Base-by-base conservation (phyloP, 2,113 vertebrate species). In the Chaenocephalus aceratus region DNA sequence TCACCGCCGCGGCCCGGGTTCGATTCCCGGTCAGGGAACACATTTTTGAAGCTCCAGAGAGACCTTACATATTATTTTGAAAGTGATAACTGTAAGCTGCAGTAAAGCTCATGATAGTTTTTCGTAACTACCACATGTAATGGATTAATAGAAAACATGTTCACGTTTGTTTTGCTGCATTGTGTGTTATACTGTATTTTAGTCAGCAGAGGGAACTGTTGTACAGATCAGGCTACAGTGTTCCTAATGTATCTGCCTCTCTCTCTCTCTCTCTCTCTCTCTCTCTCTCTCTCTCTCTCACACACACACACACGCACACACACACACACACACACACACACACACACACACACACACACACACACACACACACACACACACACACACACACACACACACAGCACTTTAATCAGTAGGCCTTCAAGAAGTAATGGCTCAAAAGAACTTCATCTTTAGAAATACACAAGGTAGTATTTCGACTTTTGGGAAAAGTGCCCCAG, bases 21-120 rank as follows among this genome's bases (percentile, higher is more conserved):
- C 95, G 91, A 83, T 91, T 95, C 83, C 91, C 92, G 94, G 88
- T 92, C 75, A 88, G 86, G 48, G 71, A 95, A 90, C 91, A 13
- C 5, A 0, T 0, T 4, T 36, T 58, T 71, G 23, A 4, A 0
- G 0, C 2, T 16, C 7, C 13, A 15, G 3, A n/a, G 13, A 14
- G 6, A 9, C 3, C 3, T 23, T 11, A 41, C 7, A 8, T 41
- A 41, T 7, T 41, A 8, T 41, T 41, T 30, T 30, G 30, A 30
- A 30, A 30, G 30, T 7, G 8, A 41, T 41, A 41, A 7, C 36
- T 41, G 6, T 41, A 6, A 56, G 4, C 10, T 12, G 10, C n/a
- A 10, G 0, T 11, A 44, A 3, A 7, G 5, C 2, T n/a, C 59
- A 21, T 23, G 16, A 46, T 0, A 11, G 1, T 60, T 34, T 41